Percentiles rank a stretch among this genome's conserved stretches.
Evolutionary conservation across 2,113 vertebrate genomes (phyloP).

Genomic region (Leptobrachium ailaonicum): DNA sequence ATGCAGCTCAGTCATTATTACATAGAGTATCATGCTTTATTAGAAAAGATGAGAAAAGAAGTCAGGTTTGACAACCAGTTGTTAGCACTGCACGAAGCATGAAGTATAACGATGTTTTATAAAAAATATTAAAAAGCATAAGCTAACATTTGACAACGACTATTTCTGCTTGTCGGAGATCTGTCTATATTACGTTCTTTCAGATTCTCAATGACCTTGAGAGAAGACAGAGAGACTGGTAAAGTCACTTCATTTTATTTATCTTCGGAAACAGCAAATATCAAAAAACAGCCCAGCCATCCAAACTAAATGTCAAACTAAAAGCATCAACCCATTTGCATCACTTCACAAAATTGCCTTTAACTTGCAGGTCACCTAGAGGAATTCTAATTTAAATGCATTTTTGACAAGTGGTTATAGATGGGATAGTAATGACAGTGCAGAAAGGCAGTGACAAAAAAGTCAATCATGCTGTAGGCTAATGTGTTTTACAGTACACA

Average conservation of each 20-base stretch:
- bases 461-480: slow-evolving; percentile 49
- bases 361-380: slow-evolving; percentile 64
- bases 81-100: background rate
- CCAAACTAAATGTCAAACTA: slow-evolving; percentile 53
- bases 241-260: slow-evolving; percentile 21
- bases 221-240: slow-evolving; percentile 4
- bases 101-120: background rate
- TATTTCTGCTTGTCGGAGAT: background rate
- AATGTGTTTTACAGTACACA: slow-evolving; percentile 49
- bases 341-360: slow-evolving; percentile 53
- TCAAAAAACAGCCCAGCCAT: slow-evolving; percentile 43
- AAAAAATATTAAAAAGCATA: background rate
- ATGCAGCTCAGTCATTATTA: background rate
- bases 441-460: slow-evolving; percentile 7
- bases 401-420: slow-evolving; percentile 53
- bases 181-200: background rate
- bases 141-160: background rate
- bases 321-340: slow-evolving; percentile 57
- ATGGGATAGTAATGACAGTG: slow-evolving; percentile 51
- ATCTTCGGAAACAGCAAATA: slow-evolving; percentile 19
- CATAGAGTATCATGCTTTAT: background rate
- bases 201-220: slow-evolving; percentile 21
- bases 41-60: background rate
- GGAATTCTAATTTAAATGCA: slow-evolving; percentile 54
- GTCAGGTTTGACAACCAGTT: background rate